phyloP scores from a whole-genome alignment of 2,797 vertebrate genomes.

The Danio kyathit region DNA sequence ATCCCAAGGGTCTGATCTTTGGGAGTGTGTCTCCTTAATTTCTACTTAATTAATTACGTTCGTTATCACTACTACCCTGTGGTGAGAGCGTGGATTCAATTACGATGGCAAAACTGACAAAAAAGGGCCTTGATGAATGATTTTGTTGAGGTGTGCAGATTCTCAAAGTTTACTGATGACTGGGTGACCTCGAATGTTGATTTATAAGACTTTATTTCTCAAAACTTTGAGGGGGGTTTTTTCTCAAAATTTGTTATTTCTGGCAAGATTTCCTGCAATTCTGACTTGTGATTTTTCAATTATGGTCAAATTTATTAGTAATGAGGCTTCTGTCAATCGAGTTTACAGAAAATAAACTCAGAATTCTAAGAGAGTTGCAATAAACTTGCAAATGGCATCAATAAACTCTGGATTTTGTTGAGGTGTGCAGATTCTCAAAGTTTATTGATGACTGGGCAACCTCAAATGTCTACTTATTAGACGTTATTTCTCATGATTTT shows the following conservation, averaged over 20 bases:
- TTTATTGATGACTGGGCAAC: conserved; percentile 12
- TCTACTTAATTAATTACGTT: conserved; percentile 82
- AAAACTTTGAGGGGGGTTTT: no score
- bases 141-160: conserved; percentile 53
- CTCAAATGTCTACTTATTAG: conserved; percentile 15
- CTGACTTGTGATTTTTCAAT: no score
- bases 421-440: conserved; percentile 52
- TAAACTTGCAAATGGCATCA: no score
- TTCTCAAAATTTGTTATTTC: no score
- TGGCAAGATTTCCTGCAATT: no score
- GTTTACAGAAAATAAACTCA: no score
- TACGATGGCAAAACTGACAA: conserved; percentile 73
- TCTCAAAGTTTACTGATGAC: conserved; percentile 40
- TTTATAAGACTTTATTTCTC: conserved; percentile 4
- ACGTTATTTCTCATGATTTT: background rate
- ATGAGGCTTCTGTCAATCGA: no score
- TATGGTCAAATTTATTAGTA: no score
- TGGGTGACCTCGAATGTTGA: conserved; percentile 1
- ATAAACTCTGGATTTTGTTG: conserved; percentile 26
- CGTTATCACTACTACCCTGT: conserved; percentile 73
- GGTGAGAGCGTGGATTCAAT: conserved; percentile 76
- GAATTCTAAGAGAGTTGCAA: no score
- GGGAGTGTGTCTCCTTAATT: conserved; percentile 73
- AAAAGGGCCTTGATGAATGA: conserved; percentile 59
- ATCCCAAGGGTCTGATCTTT: conserved; percentile 75